Percentiles rank a stretch among this genome's conserved stretches.
These are phyloP conservation scores for Ophiothrix spiculata DNA, from an alignment of 35 echinoderm and acorn worm species.

Conservation along the genomic window DNA sequence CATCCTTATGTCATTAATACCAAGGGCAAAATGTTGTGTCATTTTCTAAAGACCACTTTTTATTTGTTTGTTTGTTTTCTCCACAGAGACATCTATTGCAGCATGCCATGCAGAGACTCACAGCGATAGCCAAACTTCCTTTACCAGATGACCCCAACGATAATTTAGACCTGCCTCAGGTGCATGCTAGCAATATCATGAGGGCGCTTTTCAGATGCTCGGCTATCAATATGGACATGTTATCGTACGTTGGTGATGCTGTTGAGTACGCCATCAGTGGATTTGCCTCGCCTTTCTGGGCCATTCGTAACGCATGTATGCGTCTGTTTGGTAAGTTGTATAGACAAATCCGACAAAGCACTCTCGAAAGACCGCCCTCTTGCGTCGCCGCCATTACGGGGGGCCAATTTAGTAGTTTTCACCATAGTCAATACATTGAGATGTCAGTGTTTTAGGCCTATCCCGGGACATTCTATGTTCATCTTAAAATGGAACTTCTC, in stretches of 20 bases:
- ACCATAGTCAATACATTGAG: no score
- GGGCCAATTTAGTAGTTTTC: no score
- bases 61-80: background rate
- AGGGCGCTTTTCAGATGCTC: constrained; percentile 71
- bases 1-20: no score
- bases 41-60: no score
- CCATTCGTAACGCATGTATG: constrained; percentile 79
- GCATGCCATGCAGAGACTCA: constrained; percentile 49
- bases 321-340: constrained; percentile 83
- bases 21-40: no score
- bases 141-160: constrained; percentile 51
- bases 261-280: constrained; percentile 72
- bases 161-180: constrained; percentile 81
- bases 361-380: no score
- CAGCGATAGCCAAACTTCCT: constrained; percentile 60
- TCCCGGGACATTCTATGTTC: no score
- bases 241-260: constrained; percentile 50
- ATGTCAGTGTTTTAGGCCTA: no score
- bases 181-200: constrained; percentile 82
- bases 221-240: constrained; percentile 48
- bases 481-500: no score
- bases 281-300: constrained; percentile 66
- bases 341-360: no score
- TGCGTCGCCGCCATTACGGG: no score
- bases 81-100: constrained; percentile 79